Conservation (phyloP, 1,140 invertebrate species). For the Campoletis sonorensis region DNA sequence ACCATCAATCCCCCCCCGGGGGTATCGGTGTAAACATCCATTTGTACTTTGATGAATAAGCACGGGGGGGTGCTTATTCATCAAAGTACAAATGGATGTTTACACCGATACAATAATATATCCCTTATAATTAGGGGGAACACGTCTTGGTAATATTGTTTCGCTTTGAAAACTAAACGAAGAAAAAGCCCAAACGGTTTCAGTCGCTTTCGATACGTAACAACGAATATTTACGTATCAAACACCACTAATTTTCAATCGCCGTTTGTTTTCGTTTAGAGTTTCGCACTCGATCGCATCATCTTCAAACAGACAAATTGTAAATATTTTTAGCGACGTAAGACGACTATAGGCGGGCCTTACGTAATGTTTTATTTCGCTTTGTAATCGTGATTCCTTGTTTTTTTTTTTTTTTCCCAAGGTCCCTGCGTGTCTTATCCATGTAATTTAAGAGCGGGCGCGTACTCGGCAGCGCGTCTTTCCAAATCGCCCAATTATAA, state of each 20-base stretch:
- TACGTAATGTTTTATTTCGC: slow-evolving; percentile 49
- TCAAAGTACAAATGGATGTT: not conserved
- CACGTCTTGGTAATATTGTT: no score
- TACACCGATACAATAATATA: not conserved
- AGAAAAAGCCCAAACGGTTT: no score
- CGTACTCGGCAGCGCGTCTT: not conserved
- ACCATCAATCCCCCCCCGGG: not conserved
- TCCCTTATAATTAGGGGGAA: no score
- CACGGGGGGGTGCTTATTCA: no score
- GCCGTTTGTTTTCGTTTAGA: no score
- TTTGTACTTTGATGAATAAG: not conserved
- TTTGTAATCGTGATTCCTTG: slow-evolving; percentile 52
- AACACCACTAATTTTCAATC: no score
- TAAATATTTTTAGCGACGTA: not conserved
- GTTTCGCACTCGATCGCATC: no score
- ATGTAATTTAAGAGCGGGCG: slow-evolving; percentile 1
- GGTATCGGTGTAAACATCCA: not conserved
- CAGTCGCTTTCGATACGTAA: no score
- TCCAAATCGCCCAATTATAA: not conserved
- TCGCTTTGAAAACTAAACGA: no score
- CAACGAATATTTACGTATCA: no score
- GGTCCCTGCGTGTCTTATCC: slow-evolving; percentile 1
- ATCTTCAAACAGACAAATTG: not conserved
- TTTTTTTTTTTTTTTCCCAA: slow-evolving; percentile 31
- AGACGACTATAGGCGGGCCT: not conserved